These are phyloP conservation scores for Meda fulgida DNA, from an alignment of 2,797 vertebrate species.

Conservation along the genomic window DNA sequence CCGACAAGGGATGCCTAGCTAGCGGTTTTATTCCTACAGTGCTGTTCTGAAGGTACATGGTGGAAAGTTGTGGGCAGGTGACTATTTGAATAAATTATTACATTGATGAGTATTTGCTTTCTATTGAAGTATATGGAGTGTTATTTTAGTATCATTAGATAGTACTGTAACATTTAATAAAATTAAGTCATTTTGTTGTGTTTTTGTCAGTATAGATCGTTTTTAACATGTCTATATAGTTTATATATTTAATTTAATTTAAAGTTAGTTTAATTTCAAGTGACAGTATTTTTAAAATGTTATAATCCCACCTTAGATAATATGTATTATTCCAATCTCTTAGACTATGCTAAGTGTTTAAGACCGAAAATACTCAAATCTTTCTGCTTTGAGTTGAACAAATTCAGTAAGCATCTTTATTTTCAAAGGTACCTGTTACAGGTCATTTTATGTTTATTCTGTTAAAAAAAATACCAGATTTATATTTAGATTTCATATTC, in stretches of 20 bases:
- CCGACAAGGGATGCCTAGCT: constrained; percentile 63
- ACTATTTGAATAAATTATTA: neutral
- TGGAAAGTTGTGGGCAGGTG: constrained; percentile 17
- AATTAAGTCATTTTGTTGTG: neutral
- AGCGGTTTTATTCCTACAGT: constrained; percentile 26
- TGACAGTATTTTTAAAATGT: neutral
- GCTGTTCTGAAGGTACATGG: constrained; percentile 14
- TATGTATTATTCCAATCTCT: too few species aligned
- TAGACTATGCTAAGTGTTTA: too few species aligned
- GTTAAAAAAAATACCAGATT: neutral
- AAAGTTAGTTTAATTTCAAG: neutral
- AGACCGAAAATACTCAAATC: neutral
- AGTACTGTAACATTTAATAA: too few species aligned
- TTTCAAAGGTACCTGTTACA: neutral
- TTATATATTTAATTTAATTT: neutral
- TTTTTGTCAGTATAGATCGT: neutral
- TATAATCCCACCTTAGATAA: neutral
- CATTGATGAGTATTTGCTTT: neutral
- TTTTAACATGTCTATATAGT: neutral
- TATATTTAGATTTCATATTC: neutral
- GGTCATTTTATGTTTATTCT: neutral
- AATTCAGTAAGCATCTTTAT: neutral
- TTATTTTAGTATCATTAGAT: too few species aligned
- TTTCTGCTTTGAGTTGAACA: neutral
- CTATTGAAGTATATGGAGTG: neutral